phyloP scores from a whole-genome alignment of 1,140 invertebrate genomes.

The Ceratina calcarata region DNA sequence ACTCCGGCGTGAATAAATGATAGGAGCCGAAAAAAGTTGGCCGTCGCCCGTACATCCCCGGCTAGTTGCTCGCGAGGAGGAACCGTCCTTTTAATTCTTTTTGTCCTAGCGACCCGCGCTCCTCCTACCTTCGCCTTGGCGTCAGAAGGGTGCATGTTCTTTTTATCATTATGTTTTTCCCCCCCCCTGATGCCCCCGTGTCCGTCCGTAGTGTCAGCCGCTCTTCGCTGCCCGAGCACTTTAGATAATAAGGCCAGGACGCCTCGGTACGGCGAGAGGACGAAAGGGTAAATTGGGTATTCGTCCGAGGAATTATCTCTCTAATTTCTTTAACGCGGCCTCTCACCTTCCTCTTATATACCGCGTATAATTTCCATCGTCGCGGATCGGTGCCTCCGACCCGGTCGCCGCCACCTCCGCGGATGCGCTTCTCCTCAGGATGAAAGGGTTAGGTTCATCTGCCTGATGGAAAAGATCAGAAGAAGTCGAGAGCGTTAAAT shows the following conservation, averaged over 20 bases:
- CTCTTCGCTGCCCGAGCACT: conserved; percentile 75
- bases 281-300: conserved; percentile 81
- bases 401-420: conserved; percentile 28
- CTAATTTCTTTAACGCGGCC: conserved; percentile 80
- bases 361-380: conserved; percentile 64
- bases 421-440: conserved; percentile 38
- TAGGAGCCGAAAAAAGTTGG: conserved; percentile 61
- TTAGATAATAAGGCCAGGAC: conserved; percentile 81
- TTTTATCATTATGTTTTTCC: conserved; percentile 35
- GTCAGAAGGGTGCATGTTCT: conserved; percentile 50
- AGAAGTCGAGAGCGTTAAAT: conserved; percentile 27
- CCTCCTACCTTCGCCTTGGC: conserved; percentile 43
- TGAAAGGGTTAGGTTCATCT: conserved; percentile 57
- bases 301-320: conserved; percentile 81
- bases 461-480: conserved; percentile 49
- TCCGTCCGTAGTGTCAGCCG: conserved; percentile 26
- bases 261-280: conserved; percentile 57
- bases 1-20: conserved; percentile 66
- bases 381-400: conserved; percentile 50
- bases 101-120: conserved; percentile 56
- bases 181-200: conserved; percentile 35
- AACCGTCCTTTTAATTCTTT: conserved; percentile 63
- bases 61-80: conserved; percentile 42
- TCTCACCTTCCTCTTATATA: conserved; percentile 67
- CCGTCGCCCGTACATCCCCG: conserved; percentile 26